Percentiles rank a stretch among this genome's conserved stretches.
phyloP scores from a whole-genome alignment of 92 coral and sea anemone genomes.

The Siderastrea radians region DNA sequence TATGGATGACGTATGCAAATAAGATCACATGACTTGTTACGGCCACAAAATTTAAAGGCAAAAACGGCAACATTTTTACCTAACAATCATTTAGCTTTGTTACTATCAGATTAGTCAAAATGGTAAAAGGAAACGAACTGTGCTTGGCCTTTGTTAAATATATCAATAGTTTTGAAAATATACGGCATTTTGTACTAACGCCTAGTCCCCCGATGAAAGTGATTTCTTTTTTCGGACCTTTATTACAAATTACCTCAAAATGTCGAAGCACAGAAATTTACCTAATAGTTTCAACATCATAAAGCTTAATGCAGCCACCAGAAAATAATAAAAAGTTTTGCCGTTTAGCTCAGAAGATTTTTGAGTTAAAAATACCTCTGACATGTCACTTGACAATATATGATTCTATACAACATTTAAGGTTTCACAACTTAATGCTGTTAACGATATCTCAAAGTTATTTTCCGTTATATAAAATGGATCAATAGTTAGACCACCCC shows the following conservation, averaged over 20 bases:
- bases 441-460: not conserved
- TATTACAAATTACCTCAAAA: not conserved
- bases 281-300: too few species aligned
- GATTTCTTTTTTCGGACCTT: not conserved
- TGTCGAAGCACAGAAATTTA: slow-evolving; percentile 1
- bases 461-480: too few species aligned
- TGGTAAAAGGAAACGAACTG: not conserved
- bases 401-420: not conserved
- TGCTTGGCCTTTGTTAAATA: not conserved
- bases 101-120: not conserved
- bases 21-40: not conserved
- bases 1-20: too few species aligned
- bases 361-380: not conserved
- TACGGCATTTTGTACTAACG: too few species aligned
- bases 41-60: not conserved
- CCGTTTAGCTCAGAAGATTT: too few species aligned
- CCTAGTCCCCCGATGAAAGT: not conserved
- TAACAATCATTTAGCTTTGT: not conserved
- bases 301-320: too few species aligned
- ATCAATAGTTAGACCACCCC: not conserved
- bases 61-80: not conserved
- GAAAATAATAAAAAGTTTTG: too few species aligned
- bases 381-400: not conserved
- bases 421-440: too few species aligned
- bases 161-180: not conserved